phyloP scores from a whole-genome alignment of 2,113 vertebrate species.

The Hydropotes inermis region DNA sequence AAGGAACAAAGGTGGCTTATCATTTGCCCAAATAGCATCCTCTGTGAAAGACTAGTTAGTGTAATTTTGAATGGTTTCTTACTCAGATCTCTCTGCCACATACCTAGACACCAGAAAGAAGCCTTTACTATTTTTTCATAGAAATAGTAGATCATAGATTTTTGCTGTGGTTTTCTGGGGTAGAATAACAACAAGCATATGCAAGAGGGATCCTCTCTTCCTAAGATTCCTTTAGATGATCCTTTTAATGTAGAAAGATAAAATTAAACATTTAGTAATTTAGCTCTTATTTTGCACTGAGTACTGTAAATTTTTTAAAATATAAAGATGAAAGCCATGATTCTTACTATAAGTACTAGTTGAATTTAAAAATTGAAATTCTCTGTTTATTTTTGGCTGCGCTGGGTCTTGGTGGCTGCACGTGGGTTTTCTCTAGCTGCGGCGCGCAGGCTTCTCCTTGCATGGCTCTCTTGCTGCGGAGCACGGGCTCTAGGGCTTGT shows the following conservation, averaged over 20 bases:
- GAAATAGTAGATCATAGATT: not conserved
- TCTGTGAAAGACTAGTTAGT: not conserved
- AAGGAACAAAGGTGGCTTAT: not conserved
- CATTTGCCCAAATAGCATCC: not conserved
- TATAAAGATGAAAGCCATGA: not conserved
- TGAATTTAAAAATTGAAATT: not conserved
- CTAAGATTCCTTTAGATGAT: not conserved
- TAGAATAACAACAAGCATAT: not conserved
- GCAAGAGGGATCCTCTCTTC: not conserved
- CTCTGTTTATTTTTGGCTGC: not conserved
- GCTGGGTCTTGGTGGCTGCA: not conserved
- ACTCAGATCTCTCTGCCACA: not conserved
- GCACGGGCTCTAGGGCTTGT: not conserved
- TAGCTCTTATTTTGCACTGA: not conserved
- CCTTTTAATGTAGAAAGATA: conserved; percentile 1
- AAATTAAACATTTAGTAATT: not conserved
- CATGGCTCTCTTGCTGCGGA: not conserved
- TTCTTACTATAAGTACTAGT: not conserved
- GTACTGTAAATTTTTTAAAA: not conserved
- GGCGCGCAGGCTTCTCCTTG: not conserved
- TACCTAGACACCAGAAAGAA: not conserved
- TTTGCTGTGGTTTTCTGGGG: not conserved
- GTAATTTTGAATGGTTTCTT: not conserved
- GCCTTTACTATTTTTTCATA: not conserved
- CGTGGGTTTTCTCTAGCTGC: not conserved